Evolutionary conservation across 2,113 vertebrate genomes (phyloP).

Genomic region (Petaurus breviceps): DNA sequence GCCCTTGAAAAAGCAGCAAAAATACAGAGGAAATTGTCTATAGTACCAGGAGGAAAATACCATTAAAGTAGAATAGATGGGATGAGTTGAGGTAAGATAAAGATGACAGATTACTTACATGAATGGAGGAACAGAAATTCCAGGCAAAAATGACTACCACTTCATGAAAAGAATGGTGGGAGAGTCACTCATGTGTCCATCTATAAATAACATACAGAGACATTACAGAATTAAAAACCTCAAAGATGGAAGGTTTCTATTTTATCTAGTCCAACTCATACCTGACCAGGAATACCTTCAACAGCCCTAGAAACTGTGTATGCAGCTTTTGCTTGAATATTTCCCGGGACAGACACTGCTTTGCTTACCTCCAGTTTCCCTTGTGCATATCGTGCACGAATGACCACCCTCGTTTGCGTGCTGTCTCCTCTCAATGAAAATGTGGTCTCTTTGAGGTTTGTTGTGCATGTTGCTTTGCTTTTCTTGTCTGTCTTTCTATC

Average conservation of each 20-base stretch:
- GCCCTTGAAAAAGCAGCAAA: not conserved
- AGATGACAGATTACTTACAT: not conserved
- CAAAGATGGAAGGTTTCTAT: not conserved
- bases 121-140: constrained; percentile 14
- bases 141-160: not conserved
- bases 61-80: constrained; percentile 28
- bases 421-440: not conserved
- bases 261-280: not conserved
- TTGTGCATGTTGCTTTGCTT: no score
- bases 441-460: not conserved
- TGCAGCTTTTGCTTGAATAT: not conserved
- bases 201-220: not conserved
- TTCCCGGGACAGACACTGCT: not conserved
- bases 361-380: not conserved
- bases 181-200: not conserved
- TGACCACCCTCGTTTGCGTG: not conserved
- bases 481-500: not conserved
- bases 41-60: not conserved
- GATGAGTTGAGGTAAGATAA: not conserved
- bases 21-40: not conserved
- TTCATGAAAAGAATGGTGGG: constrained; percentile 3
- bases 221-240: not conserved
- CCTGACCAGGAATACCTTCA: not conserved
- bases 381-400: not conserved
- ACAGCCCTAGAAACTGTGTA: not conserved